Conservation (phyloP, 2,113 vertebrate genomes). For the Gymnobelideus leadbeateri region DNA sequence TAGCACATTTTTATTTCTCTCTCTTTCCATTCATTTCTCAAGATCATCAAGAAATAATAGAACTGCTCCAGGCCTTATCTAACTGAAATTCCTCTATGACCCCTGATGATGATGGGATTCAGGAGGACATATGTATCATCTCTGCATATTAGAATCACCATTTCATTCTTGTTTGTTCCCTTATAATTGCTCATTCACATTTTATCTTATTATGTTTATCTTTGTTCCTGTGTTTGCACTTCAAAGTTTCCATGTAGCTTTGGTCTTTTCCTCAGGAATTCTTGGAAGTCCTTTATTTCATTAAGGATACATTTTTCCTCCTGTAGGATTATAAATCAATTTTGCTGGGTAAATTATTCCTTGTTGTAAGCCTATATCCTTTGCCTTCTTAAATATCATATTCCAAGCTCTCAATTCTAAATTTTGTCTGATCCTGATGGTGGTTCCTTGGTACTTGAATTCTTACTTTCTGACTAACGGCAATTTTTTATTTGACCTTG, state of each 20-base stretch:
- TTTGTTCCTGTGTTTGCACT: background rate
- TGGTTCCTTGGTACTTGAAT: background rate
- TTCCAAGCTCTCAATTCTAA: background rate
- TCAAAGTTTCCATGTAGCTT: background rate
- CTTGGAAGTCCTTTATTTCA: background rate
- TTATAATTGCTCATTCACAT: background rate
- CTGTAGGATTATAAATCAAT: background rate
- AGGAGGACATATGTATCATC: background rate
- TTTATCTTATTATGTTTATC: background rate
- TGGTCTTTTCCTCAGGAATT: background rate
- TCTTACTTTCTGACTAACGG: too few relatives aligned
- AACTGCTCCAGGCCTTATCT: background rate
- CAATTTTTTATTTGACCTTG: too few relatives aligned
- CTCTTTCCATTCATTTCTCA: background rate
- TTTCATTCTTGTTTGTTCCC: background rate
- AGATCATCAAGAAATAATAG: background rate
- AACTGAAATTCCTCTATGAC: background rate
- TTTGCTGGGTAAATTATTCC: background rate
- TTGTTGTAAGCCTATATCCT: background rate
- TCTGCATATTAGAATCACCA: background rate
- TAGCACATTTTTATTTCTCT: background rate
- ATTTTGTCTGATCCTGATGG: background rate
- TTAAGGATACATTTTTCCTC: background rate
- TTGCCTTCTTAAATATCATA: background rate
- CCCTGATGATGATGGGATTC: background rate